Evolutionary conservation across 2,888 invertebrate species (phyloP), one percentile per base, ranked within the genome.

Genomic region (Sminthurides aquaticus): DNA sequence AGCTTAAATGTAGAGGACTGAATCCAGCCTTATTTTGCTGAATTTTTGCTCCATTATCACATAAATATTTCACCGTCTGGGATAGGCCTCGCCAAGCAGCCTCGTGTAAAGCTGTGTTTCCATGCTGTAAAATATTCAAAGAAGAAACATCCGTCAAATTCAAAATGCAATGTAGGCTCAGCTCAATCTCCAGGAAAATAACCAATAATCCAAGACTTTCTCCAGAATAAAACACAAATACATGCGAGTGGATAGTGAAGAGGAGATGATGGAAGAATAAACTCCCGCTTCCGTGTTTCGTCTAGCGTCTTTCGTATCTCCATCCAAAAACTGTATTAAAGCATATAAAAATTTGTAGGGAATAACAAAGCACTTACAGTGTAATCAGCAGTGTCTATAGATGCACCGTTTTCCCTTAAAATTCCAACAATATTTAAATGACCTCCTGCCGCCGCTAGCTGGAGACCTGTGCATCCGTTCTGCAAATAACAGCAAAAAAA

Each of bases 81-180:
- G 93, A 92, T 81, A 87, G 93, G 8, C 96, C 96, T 77, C 94
- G 90, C 91, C 94, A 95, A 2, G 95, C 87, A 15, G 95, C 92
- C 79, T 96, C 96, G 80, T 97, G 97, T 18, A 93, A 81, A 0
- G 95, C 89, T 11, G 91, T 90, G 82, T 97, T 96, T 68, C 94
- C 95, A 80, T 94, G 91, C 90, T 92, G 81, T 61, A 81, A 78
- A 20, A 20, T 20, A 43, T 43, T 11, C 11, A 43, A 43, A n/a
- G n/a, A n/a, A n/a, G n/a, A n/a, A n/a, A 49, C 22, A 3, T 2
- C 22, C 22, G 2, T 22, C n/a, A 49, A 49, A 22, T 22, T 49
- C 8, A 49, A 49, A 3, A 2, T 49, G 49, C 20, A 3, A 20
- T 22, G 8, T 49, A 22, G 49, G 49, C 8, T 22, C 22, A 49